Base-by-base conservation (phyloP, 2,113 vertebrate genomes). In the Urocolius indicus region DNA sequence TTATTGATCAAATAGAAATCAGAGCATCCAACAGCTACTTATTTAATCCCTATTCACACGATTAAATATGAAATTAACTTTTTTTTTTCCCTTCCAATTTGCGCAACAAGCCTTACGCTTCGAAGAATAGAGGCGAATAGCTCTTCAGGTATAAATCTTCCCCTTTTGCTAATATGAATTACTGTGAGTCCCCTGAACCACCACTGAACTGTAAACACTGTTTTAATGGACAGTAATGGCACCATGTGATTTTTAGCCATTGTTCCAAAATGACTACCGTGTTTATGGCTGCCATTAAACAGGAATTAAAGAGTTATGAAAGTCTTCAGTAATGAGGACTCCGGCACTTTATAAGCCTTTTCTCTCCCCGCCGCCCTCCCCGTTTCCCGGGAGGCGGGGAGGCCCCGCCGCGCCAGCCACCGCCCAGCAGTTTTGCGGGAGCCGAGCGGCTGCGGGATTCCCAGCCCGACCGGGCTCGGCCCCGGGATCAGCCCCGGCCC, bases 1-100 rank as follows among this genome's bases (percentile, higher is more conserved):
- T 98, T 98, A 98, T 98, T 98, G 98, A 98, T 98, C 97, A 98
- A 98, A 97, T 95, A 98, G 98, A 98, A 98, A 98, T 96, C 97
- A 97, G 97, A 85, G 80, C 96, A 94, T 96, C 96, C 95, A 98
- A 95, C 97, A 96, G 96, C 97, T 98, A 96, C 97, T 98, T 98
- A 95, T 97, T 97, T 97, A 98, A 98, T 97, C 94, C 95, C 95
- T 92, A 94, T 88, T 96, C 96, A 93, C 91, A 89, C 48, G 29
- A 97, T 98, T 97, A 98, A 97, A 98, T 96, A 97, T 63, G 46
- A 97, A 95, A 96, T 86, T 66, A 97, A 96, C 80, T 92, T 78
- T 54, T 93, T 84, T 84, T 90, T 51, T 49, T 32, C 41, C 80
- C 38, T 41, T 18, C 46, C 75, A 91, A 94, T 97, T 96, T 97